Evolutionary conservation across 2,113 vertebrate genomes (phyloP).

Genomic region (Ursus arctos): DNA sequence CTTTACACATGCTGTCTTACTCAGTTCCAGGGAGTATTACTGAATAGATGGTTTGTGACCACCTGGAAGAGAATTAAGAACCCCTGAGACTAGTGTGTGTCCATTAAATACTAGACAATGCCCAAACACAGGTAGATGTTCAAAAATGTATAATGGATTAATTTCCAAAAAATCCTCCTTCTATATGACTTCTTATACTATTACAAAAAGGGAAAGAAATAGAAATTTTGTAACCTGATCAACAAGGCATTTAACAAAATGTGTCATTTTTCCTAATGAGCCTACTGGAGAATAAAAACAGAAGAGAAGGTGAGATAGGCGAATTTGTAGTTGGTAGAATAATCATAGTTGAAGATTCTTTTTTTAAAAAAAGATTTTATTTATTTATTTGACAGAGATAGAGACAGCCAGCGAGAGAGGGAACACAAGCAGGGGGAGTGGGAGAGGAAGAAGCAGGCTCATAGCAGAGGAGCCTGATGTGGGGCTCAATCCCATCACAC

Average conservation of each 20-base stretch:
- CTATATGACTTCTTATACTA: not conserved
- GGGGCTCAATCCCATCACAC: too few relatives aligned
- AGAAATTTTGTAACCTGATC: not conserved
- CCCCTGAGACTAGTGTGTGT: not conserved
- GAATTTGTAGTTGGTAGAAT: not conserved
- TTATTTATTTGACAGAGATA: too few relatives aligned
- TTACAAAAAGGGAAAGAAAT: not conserved
- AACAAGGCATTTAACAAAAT: not conserved
- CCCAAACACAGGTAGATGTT: not conserved
- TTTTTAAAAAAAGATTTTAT: too few relatives aligned
- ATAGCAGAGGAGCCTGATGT: too few relatives aligned
- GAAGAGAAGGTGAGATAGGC: not conserved
- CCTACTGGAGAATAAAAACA: not conserved
- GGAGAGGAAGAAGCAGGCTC: too few relatives aligned
- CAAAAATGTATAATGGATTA: not conserved
- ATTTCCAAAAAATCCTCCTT: not conserved
- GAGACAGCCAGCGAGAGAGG: too few relatives aligned
- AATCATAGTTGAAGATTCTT: not conserved
- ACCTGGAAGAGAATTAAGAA: not conserved
- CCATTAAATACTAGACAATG: not conserved
- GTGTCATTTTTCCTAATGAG: not conserved
- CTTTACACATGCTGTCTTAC: not conserved
- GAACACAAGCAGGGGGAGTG: too few relatives aligned
- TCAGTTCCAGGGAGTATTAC: not conserved
- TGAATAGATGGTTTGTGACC: not conserved